Conservation (phyloP, 2,113 vertebrate genomes). For the Triplophysa siluroides region DNA sequence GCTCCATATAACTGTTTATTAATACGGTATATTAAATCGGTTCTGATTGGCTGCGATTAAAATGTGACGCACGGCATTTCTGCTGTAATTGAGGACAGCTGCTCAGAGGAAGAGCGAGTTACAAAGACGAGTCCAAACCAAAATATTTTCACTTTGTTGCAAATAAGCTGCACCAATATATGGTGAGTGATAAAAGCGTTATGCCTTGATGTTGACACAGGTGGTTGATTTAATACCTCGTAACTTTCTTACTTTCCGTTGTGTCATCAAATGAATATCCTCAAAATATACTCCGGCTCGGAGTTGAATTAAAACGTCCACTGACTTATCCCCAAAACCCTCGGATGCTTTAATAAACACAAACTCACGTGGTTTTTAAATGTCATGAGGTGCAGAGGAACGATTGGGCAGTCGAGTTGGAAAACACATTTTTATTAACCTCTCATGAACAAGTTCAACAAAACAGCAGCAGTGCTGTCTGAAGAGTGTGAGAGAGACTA, state of each 20-base stretch:
- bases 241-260: not conserved
- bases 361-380: no score
- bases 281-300: not conserved
- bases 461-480: constrained; percentile 4
- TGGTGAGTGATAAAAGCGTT: not conserved
- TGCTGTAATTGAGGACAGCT: no score
- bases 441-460: constrained; percentile 19
- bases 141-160: no score
- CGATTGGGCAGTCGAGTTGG: no score
- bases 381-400: no score
- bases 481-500: not conserved
- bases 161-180: not conserved
- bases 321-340: not conserved
- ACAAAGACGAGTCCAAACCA: not conserved
- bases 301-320: not conserved
- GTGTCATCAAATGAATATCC: not conserved
- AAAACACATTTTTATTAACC: constrained; percentile 11
- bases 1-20: no score
- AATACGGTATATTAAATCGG: no score
- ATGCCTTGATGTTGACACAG: not conserved
- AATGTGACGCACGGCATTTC: no score
- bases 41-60: no score
- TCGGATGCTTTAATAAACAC: not conserved
- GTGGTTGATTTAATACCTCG: not conserved
- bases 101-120: not conserved